Conservation (phyloP, 1,140 invertebrate genomes). For the Drosophila ananassae region DNA sequence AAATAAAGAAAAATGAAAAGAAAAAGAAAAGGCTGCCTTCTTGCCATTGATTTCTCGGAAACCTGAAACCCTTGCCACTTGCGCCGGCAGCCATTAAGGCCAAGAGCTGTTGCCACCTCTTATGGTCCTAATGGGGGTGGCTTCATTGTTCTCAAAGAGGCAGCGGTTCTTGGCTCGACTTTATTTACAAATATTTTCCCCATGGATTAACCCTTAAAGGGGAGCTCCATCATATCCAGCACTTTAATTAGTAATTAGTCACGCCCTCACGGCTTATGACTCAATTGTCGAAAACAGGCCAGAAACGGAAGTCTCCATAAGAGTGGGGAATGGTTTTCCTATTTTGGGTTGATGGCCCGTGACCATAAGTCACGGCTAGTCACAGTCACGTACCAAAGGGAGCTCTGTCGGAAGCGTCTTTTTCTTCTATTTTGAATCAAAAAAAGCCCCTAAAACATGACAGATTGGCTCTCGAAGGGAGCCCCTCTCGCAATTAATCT, state of each 20-base stretch:
- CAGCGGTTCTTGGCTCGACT: slow-evolving; percentile 39
- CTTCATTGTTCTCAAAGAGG: slow-evolving; percentile 44
- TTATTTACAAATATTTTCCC: slow-evolving; percentile 66
- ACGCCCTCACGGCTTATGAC: slow-evolving; percentile 58
- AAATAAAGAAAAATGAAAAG: slow-evolving; percentile 19
- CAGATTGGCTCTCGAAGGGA: too few species aligned
- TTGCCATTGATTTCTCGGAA: slow-evolving; percentile 41
- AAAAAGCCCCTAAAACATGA: too few species aligned
- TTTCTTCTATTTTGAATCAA: too few species aligned
- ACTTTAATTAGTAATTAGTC: slow-evolving; percentile 73
- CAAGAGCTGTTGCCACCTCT: slow-evolving; percentile 52
- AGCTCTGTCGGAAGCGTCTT: too few species aligned
- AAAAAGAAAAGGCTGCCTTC: slow-evolving; percentile 31
- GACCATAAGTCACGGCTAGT: slow-evolving; percentile 33
- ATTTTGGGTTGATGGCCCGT: slow-evolving; percentile 35
- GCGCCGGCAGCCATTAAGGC: slow-evolving; percentile 45
- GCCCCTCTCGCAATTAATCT: too few species aligned
- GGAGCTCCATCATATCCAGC: slow-evolving; percentile 24
- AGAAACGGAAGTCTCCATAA: slow-evolving; percentile 40
- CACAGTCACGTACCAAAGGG: slow-evolving; percentile 31
- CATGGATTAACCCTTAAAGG: slow-evolving; percentile 23
- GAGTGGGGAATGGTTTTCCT: slow-evolving; percentile 23
- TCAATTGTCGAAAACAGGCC: slow-evolving; percentile 52
- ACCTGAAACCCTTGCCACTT: slow-evolving; percentile 43
- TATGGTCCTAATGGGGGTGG: slow-evolving; percentile 23